A percentile compares a stretch with the other conserved stretches of the same genome.
Evolutionary conservation across 2,113 vertebrate genomes (phyloP).

Genomic region (Sminthopsis crassicaudata): DNA sequence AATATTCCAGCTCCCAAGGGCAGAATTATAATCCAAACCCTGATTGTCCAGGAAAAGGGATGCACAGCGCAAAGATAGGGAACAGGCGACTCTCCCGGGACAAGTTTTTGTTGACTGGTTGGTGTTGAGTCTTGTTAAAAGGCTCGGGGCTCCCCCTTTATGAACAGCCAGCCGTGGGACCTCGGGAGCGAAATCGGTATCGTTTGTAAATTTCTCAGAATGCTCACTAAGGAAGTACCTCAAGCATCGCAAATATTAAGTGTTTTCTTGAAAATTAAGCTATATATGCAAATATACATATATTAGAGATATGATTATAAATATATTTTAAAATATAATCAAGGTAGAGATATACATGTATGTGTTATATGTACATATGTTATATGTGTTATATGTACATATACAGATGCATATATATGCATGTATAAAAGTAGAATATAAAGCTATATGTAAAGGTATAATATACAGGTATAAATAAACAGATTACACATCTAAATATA

Average conservation of each 20-base stretch:
- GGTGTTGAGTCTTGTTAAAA: slow-evolving; percentile 33
- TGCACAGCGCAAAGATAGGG: slow-evolving; percentile 28
- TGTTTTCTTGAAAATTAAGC: slow-evolving; percentile 36
- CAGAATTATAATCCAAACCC: slow-evolving; percentile 66
- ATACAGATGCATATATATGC: too few relatives aligned
- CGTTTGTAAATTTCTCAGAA: slow-evolving; percentile 52
- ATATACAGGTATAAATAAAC: too few relatives aligned
- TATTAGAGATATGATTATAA: too few relatives aligned
- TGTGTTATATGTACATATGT: too few relatives aligned
- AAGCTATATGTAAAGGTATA: too few relatives aligned
- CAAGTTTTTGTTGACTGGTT: slow-evolving; percentile 49
- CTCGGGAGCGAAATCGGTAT: slow-evolving; percentile 45
- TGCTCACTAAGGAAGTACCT: slow-evolving; percentile 28
- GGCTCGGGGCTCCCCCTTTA: not conserved
- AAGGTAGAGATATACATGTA: too few relatives aligned
- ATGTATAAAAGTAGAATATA: too few relatives aligned
- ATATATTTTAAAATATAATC: too few relatives aligned
- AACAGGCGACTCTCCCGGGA: slow-evolving; percentile 55
- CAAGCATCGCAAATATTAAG: slow-evolving; percentile 35
- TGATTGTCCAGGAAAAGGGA: slow-evolving; percentile 54
- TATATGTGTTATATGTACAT: too few relatives aligned
- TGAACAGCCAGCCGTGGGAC: slow-evolving; percentile 18
- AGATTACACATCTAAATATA: too few relatives aligned
- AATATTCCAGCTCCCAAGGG: slow-evolving; percentile 55
- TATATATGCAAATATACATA: too few relatives aligned